Evolutionary conservation across 35 echinoderm and acorn worm species (phyloP).

Genomic region (Apostichopus californicus): DNA sequence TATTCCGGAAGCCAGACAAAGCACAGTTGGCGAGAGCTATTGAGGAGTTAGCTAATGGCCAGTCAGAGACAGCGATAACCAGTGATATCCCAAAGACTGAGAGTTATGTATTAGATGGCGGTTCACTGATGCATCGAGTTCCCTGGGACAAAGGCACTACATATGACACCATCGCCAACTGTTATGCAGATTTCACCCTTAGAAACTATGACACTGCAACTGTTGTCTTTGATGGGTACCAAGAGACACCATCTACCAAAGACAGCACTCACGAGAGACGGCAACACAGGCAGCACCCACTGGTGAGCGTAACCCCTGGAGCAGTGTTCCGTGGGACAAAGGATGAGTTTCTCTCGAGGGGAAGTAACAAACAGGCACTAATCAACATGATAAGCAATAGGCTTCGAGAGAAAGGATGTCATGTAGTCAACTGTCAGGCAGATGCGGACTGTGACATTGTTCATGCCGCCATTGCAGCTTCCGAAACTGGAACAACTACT

Average conservation of each 20-base stretch:
- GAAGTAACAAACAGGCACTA: constrained; percentile 58
- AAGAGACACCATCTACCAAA: not conserved
- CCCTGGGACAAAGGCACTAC: no score
- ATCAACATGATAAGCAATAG: constrained; percentile 50
- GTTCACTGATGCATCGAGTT: constrained; percentile 35
- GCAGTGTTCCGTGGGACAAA: no score
- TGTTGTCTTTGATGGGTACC: constrained; percentile 33
- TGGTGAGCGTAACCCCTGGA: no score
- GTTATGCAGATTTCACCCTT: not conserved
- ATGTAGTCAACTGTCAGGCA: not conserved
- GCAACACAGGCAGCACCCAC: no score
- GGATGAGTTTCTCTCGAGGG: constrained; percentile 36
- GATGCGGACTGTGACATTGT: constrained; percentile 52
- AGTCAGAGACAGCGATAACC: no score
- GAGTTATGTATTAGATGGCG: constrained; percentile 65
- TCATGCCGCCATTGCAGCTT: constrained; percentile 25
- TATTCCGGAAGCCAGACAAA: no score
- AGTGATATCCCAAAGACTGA: not conserved
- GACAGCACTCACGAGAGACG: not conserved
- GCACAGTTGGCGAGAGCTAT: no score
- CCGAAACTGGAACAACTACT: not conserved
- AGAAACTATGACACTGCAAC: not conserved
- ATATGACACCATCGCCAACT: not conserved
- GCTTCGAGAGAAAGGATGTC: constrained; percentile 7
- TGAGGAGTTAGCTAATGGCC: no score